Percentiles rank a stretch among this genome's conserved stretches.
phyloP scores from a whole-genome alignment of 2,888 invertebrate species.

The Silvanus unidentatus region DNA sequence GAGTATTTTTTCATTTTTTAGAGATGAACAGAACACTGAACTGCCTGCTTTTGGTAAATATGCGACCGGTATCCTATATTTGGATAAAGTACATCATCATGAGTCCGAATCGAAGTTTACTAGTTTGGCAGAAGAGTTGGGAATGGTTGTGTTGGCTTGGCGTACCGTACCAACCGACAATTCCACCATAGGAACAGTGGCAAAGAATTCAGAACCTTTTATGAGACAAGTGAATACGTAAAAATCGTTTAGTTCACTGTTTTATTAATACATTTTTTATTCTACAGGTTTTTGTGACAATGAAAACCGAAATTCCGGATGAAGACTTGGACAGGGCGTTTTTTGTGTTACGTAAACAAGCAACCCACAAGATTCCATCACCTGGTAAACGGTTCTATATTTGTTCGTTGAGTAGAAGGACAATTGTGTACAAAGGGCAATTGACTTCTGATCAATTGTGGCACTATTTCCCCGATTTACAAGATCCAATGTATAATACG shows the following conservation, averaged over 20 bases:
- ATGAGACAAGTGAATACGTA: constrained; percentile 72
- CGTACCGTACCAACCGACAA: constrained; percentile 87
- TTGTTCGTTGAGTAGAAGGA: constrained; percentile 85
- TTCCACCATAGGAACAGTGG: constrained; percentile 82
- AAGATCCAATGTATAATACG: constrained; percentile 77
- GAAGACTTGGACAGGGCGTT: constrained; percentile 39
- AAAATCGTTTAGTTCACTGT: not conserved
- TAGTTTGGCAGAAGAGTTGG: constrained; percentile 72
- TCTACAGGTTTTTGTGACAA: constrained; percentile 56
- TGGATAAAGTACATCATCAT: constrained; percentile 77
- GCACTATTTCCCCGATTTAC: constrained; percentile 68
- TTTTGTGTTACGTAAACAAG: constrained; percentile 87
- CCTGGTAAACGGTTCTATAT: constrained; percentile 91
- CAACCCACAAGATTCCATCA: constrained; percentile 80
- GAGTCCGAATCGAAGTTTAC: constrained; percentile 77
- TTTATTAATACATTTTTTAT: constrained; percentile 1
- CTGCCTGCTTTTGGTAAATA: constrained; percentile 85
- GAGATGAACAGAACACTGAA: constrained; percentile 72
- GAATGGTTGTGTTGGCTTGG: constrained; percentile 85
- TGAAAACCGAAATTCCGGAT: constrained; percentile 29
- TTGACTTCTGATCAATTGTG: constrained; percentile 91
- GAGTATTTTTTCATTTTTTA: too few relatives aligned
- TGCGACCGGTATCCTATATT: constrained; percentile 94
- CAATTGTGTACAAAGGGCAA: constrained; percentile 96
- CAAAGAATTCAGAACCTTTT: constrained; percentile 88